Evolutionary conservation across 2,888 invertebrate genomes (phyloP).

Genomic region (Agrilus mali): DNA sequence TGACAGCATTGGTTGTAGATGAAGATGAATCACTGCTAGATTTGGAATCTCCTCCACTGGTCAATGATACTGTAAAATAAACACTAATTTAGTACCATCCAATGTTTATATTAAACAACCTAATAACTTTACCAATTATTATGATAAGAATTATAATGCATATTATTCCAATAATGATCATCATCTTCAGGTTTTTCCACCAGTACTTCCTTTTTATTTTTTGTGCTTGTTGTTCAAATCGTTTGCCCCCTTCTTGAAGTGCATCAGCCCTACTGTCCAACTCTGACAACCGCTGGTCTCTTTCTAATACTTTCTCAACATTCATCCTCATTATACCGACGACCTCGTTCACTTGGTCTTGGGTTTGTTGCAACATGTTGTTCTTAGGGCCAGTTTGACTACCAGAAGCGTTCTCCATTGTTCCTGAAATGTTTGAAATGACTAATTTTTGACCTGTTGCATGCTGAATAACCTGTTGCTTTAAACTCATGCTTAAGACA

Average conservation of each 20-base stretch:
- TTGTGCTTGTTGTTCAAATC: slow-evolving; percentile 94
- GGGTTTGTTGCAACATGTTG: slow-evolving; percentile 28
- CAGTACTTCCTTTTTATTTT: slow-evolving; percentile 95
- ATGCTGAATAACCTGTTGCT: no score
- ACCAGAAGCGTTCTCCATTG: slow-evolving; percentile 14
- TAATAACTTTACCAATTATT: slow-evolving; percentile 66
- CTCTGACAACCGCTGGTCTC: slow-evolving; percentile 91
- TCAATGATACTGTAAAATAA: slow-evolving; percentile 4
- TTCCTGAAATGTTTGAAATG: background rate
- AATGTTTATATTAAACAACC: slow-evolving; percentile 2
- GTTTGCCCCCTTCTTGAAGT: slow-evolving; percentile 85
- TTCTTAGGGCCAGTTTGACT: slow-evolving; percentile 13
- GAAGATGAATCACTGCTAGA: background rate
- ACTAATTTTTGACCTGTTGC: no score
- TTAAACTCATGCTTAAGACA: no score
- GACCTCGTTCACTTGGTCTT: slow-evolving; percentile 47
- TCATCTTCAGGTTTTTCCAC: slow-evolving; percentile 97
- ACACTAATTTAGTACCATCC: background rate
- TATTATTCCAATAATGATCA: slow-evolving; percentile 83
- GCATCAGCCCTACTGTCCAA: slow-evolving; percentile 93
- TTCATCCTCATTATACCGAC: slow-evolving; percentile 93
- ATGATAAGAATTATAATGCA: slow-evolving; percentile 71
- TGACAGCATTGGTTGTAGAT: no score
- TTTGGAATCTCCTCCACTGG: slow-evolving; percentile 1
- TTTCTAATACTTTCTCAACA: slow-evolving; percentile 90